These are phyloP conservation scores for Hemicrepidius hirtus DNA, from an alignment of 2,888 invertebrate species.

Conservation along the genomic window DNA sequence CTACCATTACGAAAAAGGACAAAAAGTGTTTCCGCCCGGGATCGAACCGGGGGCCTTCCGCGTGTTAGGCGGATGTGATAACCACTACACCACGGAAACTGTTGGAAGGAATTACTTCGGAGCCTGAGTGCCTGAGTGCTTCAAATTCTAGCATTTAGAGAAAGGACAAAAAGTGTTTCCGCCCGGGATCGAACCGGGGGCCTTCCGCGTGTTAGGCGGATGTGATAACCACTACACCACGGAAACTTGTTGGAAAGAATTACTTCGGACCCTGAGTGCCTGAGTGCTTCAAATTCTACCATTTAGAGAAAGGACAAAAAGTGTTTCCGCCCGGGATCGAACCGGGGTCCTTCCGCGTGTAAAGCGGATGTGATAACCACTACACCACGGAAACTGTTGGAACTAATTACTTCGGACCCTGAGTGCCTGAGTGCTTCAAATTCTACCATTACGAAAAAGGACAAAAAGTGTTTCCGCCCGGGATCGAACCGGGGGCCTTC, in stretches of 20 bases:
- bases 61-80: conserved; percentile 95
- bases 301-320: too few relatives aligned
- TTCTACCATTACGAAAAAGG: too few relatives aligned
- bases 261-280: too few relatives aligned
- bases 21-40: conserved; percentile 67
- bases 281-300: too few relatives aligned
- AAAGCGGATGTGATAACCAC: conserved; percentile 94
- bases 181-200: conserved; percentile 93
- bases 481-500: conserved; percentile 94
- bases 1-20: too few relatives aligned
- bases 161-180: conserved; percentile 81
- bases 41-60: conserved; percentile 94
- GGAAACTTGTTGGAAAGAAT: conserved; percentile 70
- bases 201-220: conserved; percentile 94
- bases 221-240: conserved; percentile 91
- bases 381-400: conserved; percentile 74
- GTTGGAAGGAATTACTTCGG: not conserved
- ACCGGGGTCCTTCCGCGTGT: conserved; percentile 94
- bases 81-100: conserved; percentile 92
- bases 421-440: too few relatives aligned
- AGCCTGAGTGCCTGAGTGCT: not conserved
- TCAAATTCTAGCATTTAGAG: not conserved
- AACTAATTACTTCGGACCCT: not conserved
- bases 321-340: conserved; percentile 91
- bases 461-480: conserved; percentile 85